Conservation (phyloP, 2,113 vertebrate species). For the Ictalurus punctatus region DNA sequence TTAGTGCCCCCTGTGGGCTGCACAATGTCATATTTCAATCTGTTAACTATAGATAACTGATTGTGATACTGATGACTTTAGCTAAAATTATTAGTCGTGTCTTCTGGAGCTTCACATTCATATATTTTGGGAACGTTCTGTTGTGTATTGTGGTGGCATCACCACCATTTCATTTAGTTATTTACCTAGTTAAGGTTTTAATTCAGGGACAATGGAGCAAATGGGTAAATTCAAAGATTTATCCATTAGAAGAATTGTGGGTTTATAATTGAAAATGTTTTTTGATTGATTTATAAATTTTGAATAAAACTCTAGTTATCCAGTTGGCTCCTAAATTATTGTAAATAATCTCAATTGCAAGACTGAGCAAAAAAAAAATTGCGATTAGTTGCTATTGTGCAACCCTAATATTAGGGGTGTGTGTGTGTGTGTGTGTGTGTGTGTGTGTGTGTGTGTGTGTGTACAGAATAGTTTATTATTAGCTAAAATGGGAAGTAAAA, state of each 20-base stretch:
- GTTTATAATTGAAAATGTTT: neutral
- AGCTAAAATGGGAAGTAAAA: slow-evolving; percentile 49
- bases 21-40: neutral
- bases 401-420: too few relatives aligned
- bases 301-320: neutral
- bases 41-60: neutral
- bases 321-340: neutral
- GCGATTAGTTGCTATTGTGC: too few relatives aligned
- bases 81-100: neutral
- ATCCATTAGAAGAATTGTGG: neutral
- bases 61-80: neutral
- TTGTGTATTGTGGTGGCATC: neutral
- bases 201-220: neutral
- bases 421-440: neutral
- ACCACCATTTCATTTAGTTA: neutral
- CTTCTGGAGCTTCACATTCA: neutral
- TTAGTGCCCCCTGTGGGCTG: slow-evolving; percentile 19
- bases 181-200: neutral
- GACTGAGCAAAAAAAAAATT: too few relatives aligned
- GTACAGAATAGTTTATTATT: slow-evolving; percentile 42
- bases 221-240: neutral
- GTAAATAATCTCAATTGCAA: too few relatives aligned
- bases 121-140: neutral
- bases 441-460: neutral
- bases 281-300: neutral